Evolutionary conservation across 2,797 vertebrate species (phyloP).

Genomic region (Spheniscus humboldti): DNA sequence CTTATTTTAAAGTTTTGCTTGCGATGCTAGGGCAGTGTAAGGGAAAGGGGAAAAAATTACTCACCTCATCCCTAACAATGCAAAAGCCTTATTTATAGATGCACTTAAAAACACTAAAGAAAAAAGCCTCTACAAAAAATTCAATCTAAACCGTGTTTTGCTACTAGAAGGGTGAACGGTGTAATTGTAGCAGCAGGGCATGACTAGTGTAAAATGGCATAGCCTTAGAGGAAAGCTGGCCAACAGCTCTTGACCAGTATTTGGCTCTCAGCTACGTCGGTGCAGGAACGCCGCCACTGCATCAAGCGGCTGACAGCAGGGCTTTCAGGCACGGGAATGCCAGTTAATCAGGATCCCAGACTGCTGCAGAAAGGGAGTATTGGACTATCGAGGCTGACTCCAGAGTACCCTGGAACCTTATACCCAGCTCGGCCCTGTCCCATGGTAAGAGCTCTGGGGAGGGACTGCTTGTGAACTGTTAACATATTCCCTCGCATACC

Average conservation of each 20-base stretch:
- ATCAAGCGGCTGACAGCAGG: background rate
- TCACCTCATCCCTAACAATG: background rate
- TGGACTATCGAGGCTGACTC: background rate
- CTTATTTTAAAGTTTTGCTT: background rate
- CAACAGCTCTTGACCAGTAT: accelerated
- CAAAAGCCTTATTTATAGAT: background rate
- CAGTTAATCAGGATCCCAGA: background rate
- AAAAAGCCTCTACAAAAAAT: background rate
- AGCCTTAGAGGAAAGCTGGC: background rate
- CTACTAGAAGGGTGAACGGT: background rate
- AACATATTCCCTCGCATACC: background rate
- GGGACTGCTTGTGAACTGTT: background rate
- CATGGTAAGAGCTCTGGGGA: background rate
- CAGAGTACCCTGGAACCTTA: background rate
- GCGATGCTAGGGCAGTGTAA: background rate
- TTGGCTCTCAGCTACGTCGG: too few relatives aligned
- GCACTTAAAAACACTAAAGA: background rate
- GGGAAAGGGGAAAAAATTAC: background rate
- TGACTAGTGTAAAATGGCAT: background rate
- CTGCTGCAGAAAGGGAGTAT: background rate
- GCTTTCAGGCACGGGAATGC: accelerated
- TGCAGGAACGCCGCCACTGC: background rate
- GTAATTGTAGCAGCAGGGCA: background rate
- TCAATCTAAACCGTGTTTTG: background rate
- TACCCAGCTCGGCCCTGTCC: background rate